Conservation (phyloP, 2,113 vertebrate species). For the western clawed frog (Xenopus tropicalis) region DNA sequence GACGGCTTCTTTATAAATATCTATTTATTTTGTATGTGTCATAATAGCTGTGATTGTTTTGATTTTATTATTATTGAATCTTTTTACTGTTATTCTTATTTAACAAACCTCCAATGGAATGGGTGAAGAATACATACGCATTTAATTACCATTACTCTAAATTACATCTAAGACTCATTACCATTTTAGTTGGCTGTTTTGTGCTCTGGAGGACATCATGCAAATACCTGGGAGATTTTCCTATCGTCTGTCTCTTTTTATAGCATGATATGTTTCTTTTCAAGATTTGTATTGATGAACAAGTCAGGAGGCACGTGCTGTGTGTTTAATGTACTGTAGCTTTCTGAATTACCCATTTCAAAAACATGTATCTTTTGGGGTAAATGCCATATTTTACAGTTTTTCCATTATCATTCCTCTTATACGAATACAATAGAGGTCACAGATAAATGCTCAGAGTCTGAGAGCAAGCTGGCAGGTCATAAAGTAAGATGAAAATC, state of each 20-base stretch:
- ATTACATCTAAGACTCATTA: no score
- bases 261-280: constrained; percentile 6
- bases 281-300: constrained; percentile 23
- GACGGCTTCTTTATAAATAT: no score
- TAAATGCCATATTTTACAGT: constrained; percentile 26
- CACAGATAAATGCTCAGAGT: constrained; percentile 10
- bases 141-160: no score
- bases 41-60: no score
- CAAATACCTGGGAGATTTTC: background rate
- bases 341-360: constrained; percentile 13
- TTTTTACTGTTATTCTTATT: background rate
- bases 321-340: constrained; percentile 30
- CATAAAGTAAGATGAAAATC: no score
- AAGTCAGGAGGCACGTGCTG: constrained; percentile 10
- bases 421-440: constrained; percentile 5
- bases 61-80: background rate
- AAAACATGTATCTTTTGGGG: constrained; percentile 7
- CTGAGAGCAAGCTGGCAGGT: no score
- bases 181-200: no score
- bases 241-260: background rate
- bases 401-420: constrained; percentile 16
- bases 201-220: background rate
- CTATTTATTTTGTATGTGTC: no score
- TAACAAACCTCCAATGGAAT: background rate
- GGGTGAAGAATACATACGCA: no score